These are phyloP conservation scores for Poecilia wingei DNA, from an alignment of 2,797 vertebrate genomes.

Conservation along the genomic window DNA sequence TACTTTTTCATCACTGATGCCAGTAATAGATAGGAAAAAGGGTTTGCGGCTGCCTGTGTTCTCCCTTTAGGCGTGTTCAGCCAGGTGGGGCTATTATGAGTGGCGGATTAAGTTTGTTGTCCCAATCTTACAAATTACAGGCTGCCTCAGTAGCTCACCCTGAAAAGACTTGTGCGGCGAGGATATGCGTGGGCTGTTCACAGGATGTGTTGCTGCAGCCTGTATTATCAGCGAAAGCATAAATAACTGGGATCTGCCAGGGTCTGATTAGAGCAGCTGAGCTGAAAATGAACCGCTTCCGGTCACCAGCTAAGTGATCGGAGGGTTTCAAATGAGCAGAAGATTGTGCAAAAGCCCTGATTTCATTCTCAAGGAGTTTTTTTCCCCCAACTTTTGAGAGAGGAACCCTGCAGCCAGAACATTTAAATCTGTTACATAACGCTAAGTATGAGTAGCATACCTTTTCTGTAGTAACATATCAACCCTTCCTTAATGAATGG, in stretches of 20 bases:
- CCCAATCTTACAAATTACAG: conserved; percentile 8
- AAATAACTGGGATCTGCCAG: neutral
- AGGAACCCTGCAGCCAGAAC: neutral
- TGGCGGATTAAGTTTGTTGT: conserved; percentile 7
- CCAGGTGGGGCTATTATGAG: conserved; percentile 3
- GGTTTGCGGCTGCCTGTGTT: neutral
- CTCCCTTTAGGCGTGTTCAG: neutral
- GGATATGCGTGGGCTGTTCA: neutral
- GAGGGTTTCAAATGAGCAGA: neutral
- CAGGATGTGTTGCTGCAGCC: neutral
- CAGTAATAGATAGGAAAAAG: neutral
- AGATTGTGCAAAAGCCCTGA: neutral
- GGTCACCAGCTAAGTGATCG: neutral
- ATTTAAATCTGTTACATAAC: neutral
- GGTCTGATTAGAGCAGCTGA: neutral
- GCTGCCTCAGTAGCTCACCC: neutral
- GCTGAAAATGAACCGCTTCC: neutral
- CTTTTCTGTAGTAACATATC: neutral
- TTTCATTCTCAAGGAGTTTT: neutral
- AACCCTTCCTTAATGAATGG: neutral
- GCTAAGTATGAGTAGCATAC: neutral
- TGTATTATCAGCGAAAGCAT: neutral
- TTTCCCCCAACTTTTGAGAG: neutral
- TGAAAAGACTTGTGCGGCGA: neutral
- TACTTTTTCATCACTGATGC: conserved; percentile 1